Base-by-base conservation (phyloP, 1,140 invertebrate genomes). In the Lamellibrachia luymesi region DNA sequence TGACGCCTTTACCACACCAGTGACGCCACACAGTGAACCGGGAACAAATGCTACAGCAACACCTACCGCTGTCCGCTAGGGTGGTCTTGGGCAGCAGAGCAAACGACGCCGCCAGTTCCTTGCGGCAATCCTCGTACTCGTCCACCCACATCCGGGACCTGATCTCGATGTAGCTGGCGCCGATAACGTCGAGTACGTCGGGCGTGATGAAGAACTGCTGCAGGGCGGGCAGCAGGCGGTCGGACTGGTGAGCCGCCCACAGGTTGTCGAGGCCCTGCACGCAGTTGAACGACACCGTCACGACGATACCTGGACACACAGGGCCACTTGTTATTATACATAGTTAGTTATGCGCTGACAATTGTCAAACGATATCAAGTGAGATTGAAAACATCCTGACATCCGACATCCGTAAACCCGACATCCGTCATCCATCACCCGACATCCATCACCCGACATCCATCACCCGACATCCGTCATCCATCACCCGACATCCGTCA, bases 131-230 rank as follows among this genome's bases (percentile, higher is more conserved):
- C 8, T 90, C 94, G 91, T 94, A 94, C 90, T 95, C 95, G 80
- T 95, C 95, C 51, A 94, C 94, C 94, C 94, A 94, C 92, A 95
- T 90, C 90, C 93, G 94, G 22, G 94, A 94, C 64, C 94, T 93
- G 17, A 95, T 51, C 7, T 94, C 94, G n/a, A 95, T 92, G 27
- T 94, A 94, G 2, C 51, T 93, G 10, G 94, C 93, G 38, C 92
- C 90, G 4, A 94, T 49, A 6, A 94, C 92, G 56, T 94, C 94
- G n/a, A 95, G 93, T 50, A 94, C 6, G 2, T 92, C 49, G 13
- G 93, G 90, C 92, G 93, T 94, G 4, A 95, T 94, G 13, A 95
- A 90, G 10, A 95, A 56, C 4, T 95, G 93, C 91, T 95, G 95
- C 51, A 95, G 91, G 22, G 93, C 91, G 17, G 91, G 17, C 17